A percentile compares a stretch with the other conserved stretches of the same genome.
Conservation (phyloP, 2,888 invertebrate genomes). For the Andrena bicolor region DNA sequence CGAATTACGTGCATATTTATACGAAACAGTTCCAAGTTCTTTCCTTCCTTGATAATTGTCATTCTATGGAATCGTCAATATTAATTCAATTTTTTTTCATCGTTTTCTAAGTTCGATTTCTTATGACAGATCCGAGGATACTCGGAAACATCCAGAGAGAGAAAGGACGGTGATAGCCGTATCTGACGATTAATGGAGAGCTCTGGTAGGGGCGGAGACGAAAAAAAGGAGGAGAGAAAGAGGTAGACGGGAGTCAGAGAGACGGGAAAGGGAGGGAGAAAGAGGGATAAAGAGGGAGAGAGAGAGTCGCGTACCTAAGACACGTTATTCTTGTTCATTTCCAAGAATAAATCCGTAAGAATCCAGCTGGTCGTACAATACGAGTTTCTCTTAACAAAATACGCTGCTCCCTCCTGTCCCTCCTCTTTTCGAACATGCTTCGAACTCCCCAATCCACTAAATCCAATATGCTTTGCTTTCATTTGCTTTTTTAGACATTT, state of each 20-base stretch:
- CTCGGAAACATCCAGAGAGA: constrained; percentile 7
- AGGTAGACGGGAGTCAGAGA: constrained; percentile 14
- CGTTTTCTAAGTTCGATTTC: background rate
- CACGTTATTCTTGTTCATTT: constrained; percentile 72
- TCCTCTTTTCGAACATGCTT: constrained; percentile 19
- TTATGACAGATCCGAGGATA: background rate
- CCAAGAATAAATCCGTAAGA: constrained; percentile 76
- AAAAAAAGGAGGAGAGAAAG: constrained; percentile 4
- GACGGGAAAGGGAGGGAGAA: constrained; percentile 10
- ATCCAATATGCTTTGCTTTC: constrained; percentile 2
- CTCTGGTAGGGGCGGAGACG: constrained; percentile 22
- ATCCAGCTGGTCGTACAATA: constrained; percentile 67
- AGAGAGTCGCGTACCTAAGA: constrained; percentile 64
- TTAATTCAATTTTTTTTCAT: background rate
- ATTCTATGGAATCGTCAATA: background rate
- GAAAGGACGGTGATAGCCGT: constrained; percentile 24
- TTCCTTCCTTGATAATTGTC: background rate
- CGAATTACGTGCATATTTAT: background rate
- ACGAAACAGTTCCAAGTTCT: background rate
- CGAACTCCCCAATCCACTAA: constrained; percentile 23
- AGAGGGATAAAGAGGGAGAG: constrained; percentile 20
- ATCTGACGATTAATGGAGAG: constrained; percentile 36
- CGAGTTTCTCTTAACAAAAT: constrained; percentile 64
- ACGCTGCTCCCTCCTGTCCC: constrained; percentile 23
- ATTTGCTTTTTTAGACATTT: constrained; percentile 10